A percentile compares a stretch with the other conserved stretches of the same genome.
Conservation (phyloP, 2,797 vertebrate genomes). For the Alfaro cultratus region DNA sequence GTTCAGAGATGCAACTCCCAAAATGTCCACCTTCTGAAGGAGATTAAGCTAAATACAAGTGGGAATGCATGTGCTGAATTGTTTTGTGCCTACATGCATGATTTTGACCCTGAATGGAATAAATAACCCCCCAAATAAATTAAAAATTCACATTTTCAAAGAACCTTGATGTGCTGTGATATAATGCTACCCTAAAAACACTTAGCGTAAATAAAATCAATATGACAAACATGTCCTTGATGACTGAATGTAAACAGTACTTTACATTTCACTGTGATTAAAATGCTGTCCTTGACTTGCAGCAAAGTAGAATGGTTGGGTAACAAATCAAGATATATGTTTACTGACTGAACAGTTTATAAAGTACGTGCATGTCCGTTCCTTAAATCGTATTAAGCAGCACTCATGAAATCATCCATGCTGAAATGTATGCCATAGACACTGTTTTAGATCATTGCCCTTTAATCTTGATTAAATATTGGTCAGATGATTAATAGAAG, state of each 20-base stretch:
- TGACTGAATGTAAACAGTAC: neutral
- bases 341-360: neutral
- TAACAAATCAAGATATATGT: neutral
- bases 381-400: neutral
- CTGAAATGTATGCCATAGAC: neutral
- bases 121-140: neutral
- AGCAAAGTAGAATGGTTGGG: neutral
- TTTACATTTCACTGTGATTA: slow-evolving; percentile 4
- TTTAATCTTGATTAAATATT: neutral
- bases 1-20: neutral
- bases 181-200: neutral
- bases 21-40: neutral
- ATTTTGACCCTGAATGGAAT: neutral
- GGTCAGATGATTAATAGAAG: neutral
- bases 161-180: neutral
- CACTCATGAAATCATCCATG: neutral
- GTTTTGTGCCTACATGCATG: neutral
- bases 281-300: neutral
- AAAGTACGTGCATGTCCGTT: neutral
- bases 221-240: neutral
- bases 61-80: neutral
- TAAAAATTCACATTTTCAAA: neutral
- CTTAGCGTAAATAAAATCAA: neutral
- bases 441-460: neutral
- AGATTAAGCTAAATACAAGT: neutral